Evolutionary conservation across 2,888 invertebrate genomes (phyloP).

Genomic region (Drosophila gaucha): DNA sequence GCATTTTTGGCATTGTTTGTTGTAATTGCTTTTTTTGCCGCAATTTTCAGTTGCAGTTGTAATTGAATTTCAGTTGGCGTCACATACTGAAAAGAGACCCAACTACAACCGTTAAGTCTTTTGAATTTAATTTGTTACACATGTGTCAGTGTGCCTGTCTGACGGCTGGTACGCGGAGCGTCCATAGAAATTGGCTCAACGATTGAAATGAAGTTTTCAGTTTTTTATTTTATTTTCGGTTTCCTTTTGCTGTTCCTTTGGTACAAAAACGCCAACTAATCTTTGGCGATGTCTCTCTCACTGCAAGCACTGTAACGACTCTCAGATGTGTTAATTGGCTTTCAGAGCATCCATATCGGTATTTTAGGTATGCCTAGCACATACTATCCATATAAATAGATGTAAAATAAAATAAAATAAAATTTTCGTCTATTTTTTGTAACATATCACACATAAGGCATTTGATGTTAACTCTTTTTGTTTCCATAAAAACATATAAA

Average conservation of each 20-base stretch:
- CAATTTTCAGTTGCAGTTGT: conserved; percentile 45
- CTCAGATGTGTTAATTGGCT: background rate
- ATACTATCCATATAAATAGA: no score
- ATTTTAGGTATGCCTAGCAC: no score
- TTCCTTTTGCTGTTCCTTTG: background rate
- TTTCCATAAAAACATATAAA: no score
- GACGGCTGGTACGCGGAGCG: conserved; percentile 12
- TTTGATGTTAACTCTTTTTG: no score
- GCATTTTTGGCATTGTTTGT: conserved; percentile 42
- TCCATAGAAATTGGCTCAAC: conserved; percentile 6
- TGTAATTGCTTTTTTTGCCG: conserved; percentile 52
- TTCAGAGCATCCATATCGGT: background rate
- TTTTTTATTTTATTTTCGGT: background rate
- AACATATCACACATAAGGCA: no score
- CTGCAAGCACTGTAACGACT: background rate
- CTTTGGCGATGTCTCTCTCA: no score
- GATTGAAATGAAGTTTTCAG: conserved; percentile 8
- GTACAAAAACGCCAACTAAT: background rate
- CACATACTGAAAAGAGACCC: conserved; percentile 1
- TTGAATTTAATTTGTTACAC: conserved; percentile 28
- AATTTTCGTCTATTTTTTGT: no score
- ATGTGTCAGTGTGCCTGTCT: conserved; percentile 25
- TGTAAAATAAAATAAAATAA: no score
- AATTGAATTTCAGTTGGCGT: conserved; percentile 68
- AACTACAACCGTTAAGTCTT: conserved; percentile 23